Conservation (phyloP, 2,888 invertebrate genomes). For the Zygothrica quintamaculata region DNA sequence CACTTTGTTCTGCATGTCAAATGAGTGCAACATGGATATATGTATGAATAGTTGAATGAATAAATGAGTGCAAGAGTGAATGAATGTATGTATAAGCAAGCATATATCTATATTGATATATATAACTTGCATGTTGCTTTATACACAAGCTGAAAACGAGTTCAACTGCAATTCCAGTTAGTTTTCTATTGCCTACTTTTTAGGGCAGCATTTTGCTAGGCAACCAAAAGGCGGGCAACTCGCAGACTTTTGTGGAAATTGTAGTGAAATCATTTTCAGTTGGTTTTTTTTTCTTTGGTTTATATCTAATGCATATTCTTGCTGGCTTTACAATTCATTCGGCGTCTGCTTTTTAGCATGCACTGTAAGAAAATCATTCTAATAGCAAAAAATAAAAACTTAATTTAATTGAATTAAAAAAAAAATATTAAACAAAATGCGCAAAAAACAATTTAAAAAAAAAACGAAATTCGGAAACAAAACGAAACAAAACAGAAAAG, state of each 20-base stretch:
- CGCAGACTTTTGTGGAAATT: neutral
- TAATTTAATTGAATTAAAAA: neutral
- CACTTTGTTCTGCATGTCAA: slow-evolving; percentile 58
- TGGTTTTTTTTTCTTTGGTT: too few relatives aligned
- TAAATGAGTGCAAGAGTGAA: slow-evolving; percentile 19
- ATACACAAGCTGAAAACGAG: neutral
- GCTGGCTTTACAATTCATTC: slow-evolving; percentile 1
- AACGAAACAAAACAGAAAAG: slow-evolving; percentile 40
- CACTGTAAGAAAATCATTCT: slow-evolving; percentile 33
- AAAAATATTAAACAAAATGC: slow-evolving; percentile 18
- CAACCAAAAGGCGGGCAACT: too few relatives aligned
- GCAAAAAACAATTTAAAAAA: slow-evolving; percentile 27
- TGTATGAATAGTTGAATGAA: slow-evolving; percentile 15
- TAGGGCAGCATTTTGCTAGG: too few relatives aligned
- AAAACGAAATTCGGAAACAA: slow-evolving; percentile 29
- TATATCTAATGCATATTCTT: neutral
- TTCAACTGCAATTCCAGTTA: too few relatives aligned
- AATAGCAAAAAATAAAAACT: slow-evolving; percentile 5
- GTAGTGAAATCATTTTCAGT: too few relatives aligned
- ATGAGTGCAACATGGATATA: too few relatives aligned
- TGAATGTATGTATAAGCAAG: too few relatives aligned
- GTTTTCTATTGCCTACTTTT: neutral
- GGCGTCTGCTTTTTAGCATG: slow-evolving; percentile 36
- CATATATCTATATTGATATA: neutral
- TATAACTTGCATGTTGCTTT: neutral